A percentile compares a stretch with the other conserved stretches of the same genome.
phyloP scores from a whole-genome alignment of 2,797 vertebrate species.

The Columba guinea region DNA sequence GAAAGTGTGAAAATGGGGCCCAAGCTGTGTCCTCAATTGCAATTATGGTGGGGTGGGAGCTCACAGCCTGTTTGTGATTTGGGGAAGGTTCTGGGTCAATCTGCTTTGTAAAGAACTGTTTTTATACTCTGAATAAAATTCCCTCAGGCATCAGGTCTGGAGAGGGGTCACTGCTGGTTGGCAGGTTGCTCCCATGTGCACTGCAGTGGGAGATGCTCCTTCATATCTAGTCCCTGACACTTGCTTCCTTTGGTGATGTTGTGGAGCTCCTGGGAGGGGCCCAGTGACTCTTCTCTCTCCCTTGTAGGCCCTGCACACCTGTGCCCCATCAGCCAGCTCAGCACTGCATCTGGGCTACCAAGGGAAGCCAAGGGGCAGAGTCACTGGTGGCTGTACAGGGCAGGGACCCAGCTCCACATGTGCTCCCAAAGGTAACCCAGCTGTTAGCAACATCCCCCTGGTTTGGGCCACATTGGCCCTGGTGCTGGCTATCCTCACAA shows the following conservation, averaged over 20 bases:
- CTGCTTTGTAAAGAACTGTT: constrained; percentile 5
- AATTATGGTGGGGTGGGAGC: neutral
- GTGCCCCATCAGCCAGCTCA: neutral
- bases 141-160: neutral
- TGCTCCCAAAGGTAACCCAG: neutral
- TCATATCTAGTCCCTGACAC: neutral
- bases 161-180: neutral
- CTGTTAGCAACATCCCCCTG: no score
- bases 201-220: neutral
- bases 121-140: constrained; percentile 59
- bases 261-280: neutral
- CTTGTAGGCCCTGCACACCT: fast-evolving
- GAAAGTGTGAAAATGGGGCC: neutral
- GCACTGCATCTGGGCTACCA: fast-evolving
- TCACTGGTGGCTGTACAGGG: fast-evolving
- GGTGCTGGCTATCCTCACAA: neutral
- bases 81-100: neutral
- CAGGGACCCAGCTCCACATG: fast-evolving
- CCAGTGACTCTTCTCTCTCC: fast-evolving
- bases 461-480: neutral
- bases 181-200: fast-evolving
- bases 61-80: neutral
- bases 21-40: neutral
- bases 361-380: neutral
- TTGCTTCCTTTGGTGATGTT: neutral